Evolutionary conservation across 1,140 invertebrate species (phyloP).

Genomic region (Popillia japonica): DNA sequence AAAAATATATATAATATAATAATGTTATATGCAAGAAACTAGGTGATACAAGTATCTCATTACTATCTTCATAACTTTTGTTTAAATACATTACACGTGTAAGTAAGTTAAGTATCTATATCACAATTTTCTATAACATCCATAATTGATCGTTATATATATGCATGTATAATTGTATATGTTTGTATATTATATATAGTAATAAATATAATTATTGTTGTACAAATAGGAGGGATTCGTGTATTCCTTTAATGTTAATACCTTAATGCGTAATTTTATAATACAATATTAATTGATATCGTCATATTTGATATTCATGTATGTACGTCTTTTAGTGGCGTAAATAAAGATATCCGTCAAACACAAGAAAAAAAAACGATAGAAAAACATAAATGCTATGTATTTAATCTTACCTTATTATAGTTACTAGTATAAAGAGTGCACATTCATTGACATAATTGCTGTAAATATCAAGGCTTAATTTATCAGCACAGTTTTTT

Average conservation of each 20-base stretch:
- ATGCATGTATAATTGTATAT: constrained; percentile 20
- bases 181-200: constrained; percentile 1
- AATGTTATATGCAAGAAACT: neutral
- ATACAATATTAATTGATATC: constrained; percentile 31
- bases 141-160: constrained; percentile 35
- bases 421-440: too few species aligned
- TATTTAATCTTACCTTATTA: too few species aligned
- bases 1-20: too few species aligned
- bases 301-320: neutral
- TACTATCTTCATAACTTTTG: neutral
- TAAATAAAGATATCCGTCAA: too few species aligned
- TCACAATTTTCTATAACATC: constrained; percentile 34
- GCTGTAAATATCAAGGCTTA: too few species aligned
- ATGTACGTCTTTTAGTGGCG: too few species aligned
- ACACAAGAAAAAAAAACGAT: too few species aligned
- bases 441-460: too few species aligned
- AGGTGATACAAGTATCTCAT: neutral
- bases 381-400: too few species aligned
- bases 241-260: neutral
- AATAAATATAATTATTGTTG: constrained; percentile 35
- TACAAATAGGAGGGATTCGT: constrained; percentile 34
- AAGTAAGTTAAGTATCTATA: constrained; percentile 25
- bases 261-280: neutral
- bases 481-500: too few species aligned
- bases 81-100: neutral